Evolutionary conservation across 2,888 invertebrate genomes (phyloP), one percentile per base, ranked within the genome.

Genomic region (Odontothrips loti): DNA sequence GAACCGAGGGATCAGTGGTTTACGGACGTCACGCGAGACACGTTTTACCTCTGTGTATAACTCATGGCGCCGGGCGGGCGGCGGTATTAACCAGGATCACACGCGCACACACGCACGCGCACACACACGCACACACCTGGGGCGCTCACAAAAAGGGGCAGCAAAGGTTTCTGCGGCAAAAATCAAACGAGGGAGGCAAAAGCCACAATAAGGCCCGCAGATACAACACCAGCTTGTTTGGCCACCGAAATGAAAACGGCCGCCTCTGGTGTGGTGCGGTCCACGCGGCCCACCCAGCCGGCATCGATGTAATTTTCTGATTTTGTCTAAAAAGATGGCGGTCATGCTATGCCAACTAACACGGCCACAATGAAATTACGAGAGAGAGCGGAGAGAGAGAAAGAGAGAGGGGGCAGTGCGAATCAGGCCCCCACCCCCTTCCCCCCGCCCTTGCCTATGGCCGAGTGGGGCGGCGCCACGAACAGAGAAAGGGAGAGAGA

Each of bases 321-420:
- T 58, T 58, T 58, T 58, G 58, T 58, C 17, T 17, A 58, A 58
- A 58, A 58, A 58, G 58, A 58, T 58, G 58, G 58, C 20, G 58
- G 58, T 58, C 58, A 6, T 11, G 58, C 58, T 15, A 15, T 15
- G 58, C 34, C 34, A 43, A 6, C 34, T 2, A 43, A 43, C 34
- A 6, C n/a, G 58, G n/a, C 58, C 58, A n/a, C 58, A 58, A 58
- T 58, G 58, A n/a, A 58, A n/a, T 58, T 58, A 58, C n/a, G 58
- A 68, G 68, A 68, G 68, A 23, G 68, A 23, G 68, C 0, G 68
- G 68, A 68, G 68, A 23, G 68, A 68, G 68, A 68, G 68, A 75
- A 27, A 75, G 68, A 75, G 68, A 75, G 27, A 75, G 68, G 27
- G 27, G 27, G 27, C n/a, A 23, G 15, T 9, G 51, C n/a, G 34